phyloP scores from a whole-genome alignment of 2,113 vertebrate species.

The Microcebus jonahi region DNA sequence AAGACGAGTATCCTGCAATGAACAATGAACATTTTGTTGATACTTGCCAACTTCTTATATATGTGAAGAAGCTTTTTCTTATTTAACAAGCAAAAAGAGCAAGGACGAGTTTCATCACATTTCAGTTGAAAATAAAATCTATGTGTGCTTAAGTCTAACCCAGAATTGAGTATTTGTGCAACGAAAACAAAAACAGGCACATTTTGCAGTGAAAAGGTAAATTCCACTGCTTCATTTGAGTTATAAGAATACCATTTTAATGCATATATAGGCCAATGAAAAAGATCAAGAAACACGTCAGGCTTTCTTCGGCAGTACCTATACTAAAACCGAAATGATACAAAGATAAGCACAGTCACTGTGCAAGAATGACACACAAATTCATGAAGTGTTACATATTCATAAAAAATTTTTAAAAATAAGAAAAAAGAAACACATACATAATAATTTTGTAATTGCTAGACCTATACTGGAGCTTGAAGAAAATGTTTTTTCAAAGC shows the following conservation, averaged over 20 bases:
- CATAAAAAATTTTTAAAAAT: too few relatives aligned
- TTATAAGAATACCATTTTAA: slow-evolving; percentile 12
- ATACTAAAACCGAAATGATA: too few relatives aligned
- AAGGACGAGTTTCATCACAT: slow-evolving; percentile 1
- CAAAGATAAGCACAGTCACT: too few relatives aligned
- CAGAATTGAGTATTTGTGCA: not conserved
- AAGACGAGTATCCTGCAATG: not conserved
- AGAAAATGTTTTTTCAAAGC: not conserved
- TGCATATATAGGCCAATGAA: not conserved
- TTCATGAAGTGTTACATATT: too few relatives aligned
- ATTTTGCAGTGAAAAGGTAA: not conserved
- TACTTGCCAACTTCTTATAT: not conserved
- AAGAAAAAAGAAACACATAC: too few relatives aligned
- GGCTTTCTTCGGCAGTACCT: too few relatives aligned
- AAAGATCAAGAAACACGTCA: not conserved
- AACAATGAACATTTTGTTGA: slow-evolving; percentile 15
- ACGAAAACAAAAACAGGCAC: not conserved
- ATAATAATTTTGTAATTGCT: not conserved
- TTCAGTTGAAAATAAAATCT: slow-evolving; percentile 40
- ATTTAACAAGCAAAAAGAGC: slow-evolving; percentile 22
- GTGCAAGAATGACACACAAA: too few relatives aligned
- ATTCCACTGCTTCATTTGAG: not conserved
- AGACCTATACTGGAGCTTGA: not conserved
- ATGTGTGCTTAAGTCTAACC: not conserved
- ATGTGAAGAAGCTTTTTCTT: not conserved